Evolutionary conservation across 2,888 invertebrate species (phyloP), one percentile per base, ranked within the genome.

Genomic region (Drosophila rellima): DNA sequence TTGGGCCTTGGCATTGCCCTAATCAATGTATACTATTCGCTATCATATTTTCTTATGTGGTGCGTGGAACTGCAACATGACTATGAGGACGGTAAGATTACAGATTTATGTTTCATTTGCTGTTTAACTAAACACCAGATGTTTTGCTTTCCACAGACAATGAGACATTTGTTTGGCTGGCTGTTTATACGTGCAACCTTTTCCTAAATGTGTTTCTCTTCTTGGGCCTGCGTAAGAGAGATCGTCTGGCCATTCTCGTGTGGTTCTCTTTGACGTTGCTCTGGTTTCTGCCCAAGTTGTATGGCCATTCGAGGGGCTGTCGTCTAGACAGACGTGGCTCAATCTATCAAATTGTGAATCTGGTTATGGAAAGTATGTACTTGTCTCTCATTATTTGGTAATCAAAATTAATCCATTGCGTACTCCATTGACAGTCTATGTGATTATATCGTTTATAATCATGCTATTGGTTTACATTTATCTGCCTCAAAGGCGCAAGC

Each of bases 201-300:
- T 39, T 77, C n/a, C 74, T 74, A 50, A 75, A 78, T 33, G 57
- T 35, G 7, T 68, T 77, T 63, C 75, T 75, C 78, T 75, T 75
- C 20, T 7, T 77, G 37, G 73, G 78, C 4, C 73, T 75, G 52
- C 78, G 78, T 3, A 75, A 77, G 75, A 75, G 75, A 73, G 63
- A 72, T 75, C 78, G 75, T 20, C 45, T 57, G n/a, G 45, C 73
- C 33, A 51, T 78, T 15, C 45, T 59, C 17, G 18, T 75, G 0
- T 75, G 75, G 75, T 57, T 64, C 67, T 67, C 74, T 73, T 61
- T 75, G 20, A 75, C 75, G 13, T 15, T 75, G 42, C 45, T 68
- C 15, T 78, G 75, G 75, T 68, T 75, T 18, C 15, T 64, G 54
- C 78, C 75, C 42, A 78, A 75, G 40, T 35, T 75, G 10, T 64